Evolutionary conservation across 2,797 vertebrate genomes (phyloP).

Genomic region (Eospalax fontanierii): DNA sequence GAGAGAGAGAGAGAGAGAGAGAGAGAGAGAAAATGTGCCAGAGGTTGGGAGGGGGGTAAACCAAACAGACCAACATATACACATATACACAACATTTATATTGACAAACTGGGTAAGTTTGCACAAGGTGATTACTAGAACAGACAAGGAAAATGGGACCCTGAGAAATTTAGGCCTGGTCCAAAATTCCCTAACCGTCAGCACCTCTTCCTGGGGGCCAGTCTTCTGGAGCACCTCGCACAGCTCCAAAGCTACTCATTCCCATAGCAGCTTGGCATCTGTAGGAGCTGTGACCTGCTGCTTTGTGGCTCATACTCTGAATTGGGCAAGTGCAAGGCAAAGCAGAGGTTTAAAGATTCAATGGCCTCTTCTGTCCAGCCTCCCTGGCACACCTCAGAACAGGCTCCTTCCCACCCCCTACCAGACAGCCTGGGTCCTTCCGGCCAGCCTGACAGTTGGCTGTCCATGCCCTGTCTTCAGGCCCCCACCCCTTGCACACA

Average conservation of each 20-base stretch:
- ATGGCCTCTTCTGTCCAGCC: not conserved
- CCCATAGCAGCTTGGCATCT: not conserved
- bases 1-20: not conserved
- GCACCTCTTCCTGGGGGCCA: not conserved
- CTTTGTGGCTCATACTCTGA: slow-evolving; percentile 4
- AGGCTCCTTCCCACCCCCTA: not conserved
- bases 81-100: slow-evolving; percentile 60
- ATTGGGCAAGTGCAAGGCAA: slow-evolving; percentile 2
- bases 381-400: slow-evolving; percentile 31
- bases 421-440: slow-evolving; percentile 56
- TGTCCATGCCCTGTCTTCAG: slow-evolving; percentile 75
- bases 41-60: not conserved
- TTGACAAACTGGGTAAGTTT: slow-evolving; percentile 72
- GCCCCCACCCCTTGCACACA: slow-evolving; percentile 65
- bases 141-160: slow-evolving; percentile 44
- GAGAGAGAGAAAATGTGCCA: not conserved
- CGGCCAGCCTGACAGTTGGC: slow-evolving; percentile 70
- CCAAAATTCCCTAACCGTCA: slow-evolving; percentile 21
- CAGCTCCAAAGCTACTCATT: slow-evolving; percentile 27
- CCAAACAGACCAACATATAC: slow-evolving; percentile 32
- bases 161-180: slow-evolving; percentile 60
- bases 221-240: slow-evolving; percentile 3
- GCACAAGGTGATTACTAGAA: slow-evolving; percentile 66
- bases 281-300: not conserved
- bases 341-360: not conserved